These are phyloP conservation scores for Linepithema humile DNA, from an alignment of 1,140 invertebrate species.

Conservation along the genomic window DNA sequence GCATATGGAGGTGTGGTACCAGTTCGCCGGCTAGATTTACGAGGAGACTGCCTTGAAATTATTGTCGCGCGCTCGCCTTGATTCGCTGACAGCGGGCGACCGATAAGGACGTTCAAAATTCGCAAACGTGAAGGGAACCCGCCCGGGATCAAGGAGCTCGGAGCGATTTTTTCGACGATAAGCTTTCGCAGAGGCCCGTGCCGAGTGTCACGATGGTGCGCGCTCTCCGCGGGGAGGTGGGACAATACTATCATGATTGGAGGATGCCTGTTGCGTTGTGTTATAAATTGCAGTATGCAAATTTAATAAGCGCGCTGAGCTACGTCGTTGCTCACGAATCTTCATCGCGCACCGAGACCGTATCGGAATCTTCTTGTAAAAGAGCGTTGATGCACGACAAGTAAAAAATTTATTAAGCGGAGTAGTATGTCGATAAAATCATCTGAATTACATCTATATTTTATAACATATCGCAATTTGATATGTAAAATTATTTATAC, in stretches of 20 bases:
- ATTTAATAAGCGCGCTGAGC: conserved; percentile 73
- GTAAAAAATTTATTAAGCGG: conserved; percentile 7
- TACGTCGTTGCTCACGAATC: conserved; percentile 55
- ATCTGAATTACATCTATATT: no score
- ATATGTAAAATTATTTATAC: no score
- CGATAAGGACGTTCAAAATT: conserved; percentile 31
- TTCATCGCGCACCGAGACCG: conserved; percentile 51
- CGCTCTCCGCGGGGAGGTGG: conserved; percentile 35
- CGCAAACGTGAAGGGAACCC: conserved; percentile 3
- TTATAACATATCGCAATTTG: no score
- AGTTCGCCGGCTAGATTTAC: conserved; percentile 69
- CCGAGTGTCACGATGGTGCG: conserved; percentile 24
- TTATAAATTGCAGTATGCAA: conserved; percentile 76
- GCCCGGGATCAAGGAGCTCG: background rate
- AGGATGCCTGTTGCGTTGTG: conserved; percentile 43
- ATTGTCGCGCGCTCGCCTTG: conserved; percentile 50
- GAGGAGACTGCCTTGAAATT: conserved; percentile 65
- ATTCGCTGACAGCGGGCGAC: background rate
- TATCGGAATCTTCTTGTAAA: conserved; percentile 25
- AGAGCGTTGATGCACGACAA: conserved; percentile 3
- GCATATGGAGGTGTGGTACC: conserved; percentile 59
- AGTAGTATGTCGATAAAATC: background rate
- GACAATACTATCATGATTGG: conserved; percentile 73
- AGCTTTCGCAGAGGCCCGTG: conserved; percentile 38
- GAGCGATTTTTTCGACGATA: conserved; percentile 34